Evolutionary conservation across 1,140 invertebrate species (phyloP).

Genomic region (Cyclargus thomasi): DNA sequence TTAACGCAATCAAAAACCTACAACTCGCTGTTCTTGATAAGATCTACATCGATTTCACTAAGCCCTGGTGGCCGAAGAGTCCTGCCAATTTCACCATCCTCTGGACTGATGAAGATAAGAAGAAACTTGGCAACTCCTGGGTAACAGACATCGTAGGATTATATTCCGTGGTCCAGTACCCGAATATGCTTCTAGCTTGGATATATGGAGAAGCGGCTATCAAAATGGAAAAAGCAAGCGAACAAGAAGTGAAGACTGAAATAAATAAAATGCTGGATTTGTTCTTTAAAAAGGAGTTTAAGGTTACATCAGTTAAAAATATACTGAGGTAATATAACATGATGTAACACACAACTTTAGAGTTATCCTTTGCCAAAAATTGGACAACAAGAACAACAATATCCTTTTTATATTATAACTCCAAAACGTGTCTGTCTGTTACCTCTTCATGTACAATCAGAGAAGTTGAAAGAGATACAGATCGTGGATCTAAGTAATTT

Average conservation of each 20-base stretch:
- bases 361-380: too few relatives aligned
- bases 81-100: conserved; percentile 71
- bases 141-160: conserved; percentile 82
- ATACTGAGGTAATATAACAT: conserved; percentile 39
- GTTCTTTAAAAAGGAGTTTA: conserved; percentile 47
- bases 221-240: conserved; percentile 75
- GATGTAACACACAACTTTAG: not conserved
- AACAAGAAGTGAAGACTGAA: conserved; percentile 66
- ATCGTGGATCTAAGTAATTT: too few relatives aligned
- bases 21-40: conserved; percentile 85
- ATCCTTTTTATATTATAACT: too few relatives aligned
- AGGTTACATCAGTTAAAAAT: conserved; percentile 44
- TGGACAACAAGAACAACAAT: too few relatives aligned
- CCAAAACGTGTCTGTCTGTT: too few relatives aligned
- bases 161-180: conserved; percentile 79
- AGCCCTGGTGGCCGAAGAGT: conserved; percentile 78
- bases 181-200: conserved; percentile 81
- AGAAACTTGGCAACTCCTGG: conserved; percentile 50
- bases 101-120: conserved; percentile 77
- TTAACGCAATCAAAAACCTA: conserved; percentile 78
- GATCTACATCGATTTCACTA: conserved; percentile 82
- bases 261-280: conserved; percentile 61
- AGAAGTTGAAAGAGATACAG: too few relatives aligned
- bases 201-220: conserved; percentile 76
- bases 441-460: too few relatives aligned